These are phyloP conservation scores for Lottia scabra DNA, from an alignment of 2,888 invertebrate species.

Conservation along the genomic window DNA sequence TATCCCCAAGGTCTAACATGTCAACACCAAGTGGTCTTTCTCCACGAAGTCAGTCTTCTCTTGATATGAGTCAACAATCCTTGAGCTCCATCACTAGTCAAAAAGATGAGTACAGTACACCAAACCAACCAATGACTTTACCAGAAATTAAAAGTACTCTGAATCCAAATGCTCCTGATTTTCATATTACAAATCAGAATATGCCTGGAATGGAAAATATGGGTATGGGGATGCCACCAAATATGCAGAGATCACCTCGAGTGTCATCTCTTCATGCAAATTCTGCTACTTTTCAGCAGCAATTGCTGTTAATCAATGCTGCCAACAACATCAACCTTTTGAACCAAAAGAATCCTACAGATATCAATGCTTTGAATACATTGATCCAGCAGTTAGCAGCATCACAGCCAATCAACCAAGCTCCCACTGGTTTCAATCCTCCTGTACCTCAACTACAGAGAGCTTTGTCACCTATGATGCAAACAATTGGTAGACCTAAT, in stretches of 20 bases:
- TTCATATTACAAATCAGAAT: conserved; percentile 58
- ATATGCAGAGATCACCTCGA: not conserved
- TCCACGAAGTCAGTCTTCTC: conserved; percentile 34
- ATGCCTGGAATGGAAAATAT: conserved; percentile 21
- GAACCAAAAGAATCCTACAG: conserved; percentile 20
- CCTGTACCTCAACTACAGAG: conserved; percentile 33
- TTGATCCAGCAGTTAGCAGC: conserved; percentile 39
- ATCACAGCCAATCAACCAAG: conserved; percentile 27
- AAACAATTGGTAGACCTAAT: conserved; percentile 51
- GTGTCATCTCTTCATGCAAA: not conserved
- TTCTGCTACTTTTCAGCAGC: not conserved
- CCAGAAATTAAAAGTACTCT: conserved; percentile 73
- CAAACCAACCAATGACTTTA: conserved; percentile 67
- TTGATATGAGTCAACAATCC: conserved; percentile 36
- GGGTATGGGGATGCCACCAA: not conserved
- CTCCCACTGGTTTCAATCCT: conserved; percentile 23
- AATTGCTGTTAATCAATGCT: not conserved
- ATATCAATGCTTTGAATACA: conserved; percentile 19
- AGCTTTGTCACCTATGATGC: conserved; percentile 52
- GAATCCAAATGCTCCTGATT: conserved; percentile 86
- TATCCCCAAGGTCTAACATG: conserved; percentile 48
- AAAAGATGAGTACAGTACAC: conserved; percentile 65
- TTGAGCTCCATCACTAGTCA: conserved; percentile 36
- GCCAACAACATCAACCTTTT: conserved; percentile 1
- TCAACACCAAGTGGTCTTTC: conserved; percentile 41